These are phyloP conservation scores for Hydrolagus affinis DNA, from an alignment of 2,113 vertebrate species.

Conservation along the genomic window DNA sequence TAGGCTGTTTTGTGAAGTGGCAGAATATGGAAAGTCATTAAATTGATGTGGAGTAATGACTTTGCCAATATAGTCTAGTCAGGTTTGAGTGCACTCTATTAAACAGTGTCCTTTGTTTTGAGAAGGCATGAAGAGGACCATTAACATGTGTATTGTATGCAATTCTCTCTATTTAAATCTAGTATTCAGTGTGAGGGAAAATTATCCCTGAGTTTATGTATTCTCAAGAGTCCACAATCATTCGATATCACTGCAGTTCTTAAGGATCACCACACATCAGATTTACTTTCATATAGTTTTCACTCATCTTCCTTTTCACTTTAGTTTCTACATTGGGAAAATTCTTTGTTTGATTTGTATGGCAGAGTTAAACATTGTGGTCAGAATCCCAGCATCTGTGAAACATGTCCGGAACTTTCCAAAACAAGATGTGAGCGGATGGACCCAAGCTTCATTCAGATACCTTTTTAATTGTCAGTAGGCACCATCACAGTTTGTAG, in stretches of 20 bases:
- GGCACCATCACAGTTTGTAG: too few species aligned
- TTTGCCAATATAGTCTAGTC: background rate
- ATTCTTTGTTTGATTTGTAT: too few species aligned
- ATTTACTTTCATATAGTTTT: background rate
- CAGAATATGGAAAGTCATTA: slow-evolving; percentile 3
- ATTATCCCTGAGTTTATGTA: background rate
- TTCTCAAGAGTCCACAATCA: background rate
- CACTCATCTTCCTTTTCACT: too few species aligned
- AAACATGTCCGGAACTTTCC: too few species aligned
- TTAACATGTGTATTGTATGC: slow-evolving; percentile 7
- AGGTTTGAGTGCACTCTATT: slow-evolving; percentile 19
- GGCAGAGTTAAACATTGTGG: too few species aligned
- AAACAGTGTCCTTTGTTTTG: slow-evolving; percentile 20
- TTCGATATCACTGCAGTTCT: background rate
- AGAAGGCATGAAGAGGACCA: background rate
- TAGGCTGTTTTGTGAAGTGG: background rate
- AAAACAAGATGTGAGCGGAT: too few species aligned
- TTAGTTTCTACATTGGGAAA: too few species aligned
- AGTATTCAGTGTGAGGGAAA: slow-evolving; percentile 3
- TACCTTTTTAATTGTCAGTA: too few species aligned
- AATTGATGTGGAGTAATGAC: background rate
- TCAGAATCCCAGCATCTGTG: too few species aligned
- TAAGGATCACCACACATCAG: background rate
- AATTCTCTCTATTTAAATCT: slow-evolving; percentile 14
- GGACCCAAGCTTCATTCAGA: too few species aligned